Evolutionary conservation across 2,797 vertebrate species (phyloP), one percentile per base, ranked within the genome.

Genomic region (Sebastiscus albofasciatus): DNA sequence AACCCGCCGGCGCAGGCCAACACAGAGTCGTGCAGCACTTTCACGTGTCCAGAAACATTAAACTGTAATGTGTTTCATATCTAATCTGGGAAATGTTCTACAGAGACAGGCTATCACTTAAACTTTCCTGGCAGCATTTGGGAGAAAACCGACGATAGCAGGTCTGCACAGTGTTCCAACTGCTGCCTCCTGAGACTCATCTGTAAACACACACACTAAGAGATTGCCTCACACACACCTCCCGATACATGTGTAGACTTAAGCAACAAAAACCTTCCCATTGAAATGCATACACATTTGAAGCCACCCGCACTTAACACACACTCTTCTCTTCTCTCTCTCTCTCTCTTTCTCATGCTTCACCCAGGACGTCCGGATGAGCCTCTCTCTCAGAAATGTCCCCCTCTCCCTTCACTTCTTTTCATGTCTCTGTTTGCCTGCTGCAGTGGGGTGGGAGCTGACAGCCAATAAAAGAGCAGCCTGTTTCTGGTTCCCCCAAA

Each of bases 111-210:
- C 81, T 73, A 87, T 91, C 62, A 7, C 58, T 86, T 88, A 24
- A 88, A 86, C 83, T 87, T 92, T 87, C 83, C 89, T 92, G 87
- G 89, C 90, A 92, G 82, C 24, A 39, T 74, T 79, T 71, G 56
- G 70, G 69, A 67, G 74, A 75, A 89, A 94, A 87, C 66, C 80
- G 88, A 95, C 71, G 74, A 87, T 78, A 77, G 75, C 67, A 29
- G 77, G 88, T 82, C 94, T 95, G 94, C 82, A 90, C 67, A 93
- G 80, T 93, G 94, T 94, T 93, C 90, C 89, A 87, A 86, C 75
- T 61, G 46, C 87, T 61, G 77, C 77, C 88, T 90, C 89, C 85
- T 60, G 77, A 84, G 90, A 84, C 72, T 80, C 82, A 85, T 93
- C 86, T 85, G 75, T 81, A 91, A 90, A 87, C 90, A 92, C 88